Conservation (phyloP, 2,113 vertebrate species). For the Galemys pyrenaicus region DNA sequence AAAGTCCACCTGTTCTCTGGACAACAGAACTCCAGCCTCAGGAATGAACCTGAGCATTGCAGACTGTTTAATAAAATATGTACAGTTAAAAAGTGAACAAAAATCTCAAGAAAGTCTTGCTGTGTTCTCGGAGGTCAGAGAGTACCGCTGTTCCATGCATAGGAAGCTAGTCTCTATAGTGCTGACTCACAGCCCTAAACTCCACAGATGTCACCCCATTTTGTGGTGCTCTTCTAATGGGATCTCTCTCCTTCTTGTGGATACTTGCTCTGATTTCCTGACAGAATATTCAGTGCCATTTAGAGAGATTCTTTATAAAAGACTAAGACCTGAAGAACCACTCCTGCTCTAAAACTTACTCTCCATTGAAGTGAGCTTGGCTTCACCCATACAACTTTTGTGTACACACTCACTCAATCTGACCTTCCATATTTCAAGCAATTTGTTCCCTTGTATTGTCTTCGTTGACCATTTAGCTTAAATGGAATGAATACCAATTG, state of each 20-base stretch:
- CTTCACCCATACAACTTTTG: not conserved
- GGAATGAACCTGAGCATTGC: constrained; percentile 63
- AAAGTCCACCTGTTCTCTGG: constrained; percentile 57
- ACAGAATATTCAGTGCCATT: not conserved
- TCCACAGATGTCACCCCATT: constrained; percentile 42
- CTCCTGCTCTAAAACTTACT: not conserved
- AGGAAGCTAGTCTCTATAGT: not conserved
- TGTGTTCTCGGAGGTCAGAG: constrained; percentile 69
- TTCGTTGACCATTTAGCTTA: not conserved
- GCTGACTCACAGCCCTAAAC: constrained; percentile 78
- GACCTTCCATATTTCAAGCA: not conserved
- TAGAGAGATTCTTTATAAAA: not conserved
- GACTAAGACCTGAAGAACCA: not conserved
- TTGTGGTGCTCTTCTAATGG: constrained; percentile 13
- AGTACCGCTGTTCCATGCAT: constrained; percentile 22
- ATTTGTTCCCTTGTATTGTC: not conserved
- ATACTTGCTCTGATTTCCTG: not conserved
- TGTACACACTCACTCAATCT: not conserved
- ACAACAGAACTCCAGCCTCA: not conserved
- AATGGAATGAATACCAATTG: not conserved
- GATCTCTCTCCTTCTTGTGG: not conserved
- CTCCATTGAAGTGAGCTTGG: not conserved
- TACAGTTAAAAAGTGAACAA: constrained; percentile 68
- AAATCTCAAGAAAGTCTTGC: constrained; percentile 24
- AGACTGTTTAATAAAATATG: constrained; percentile 81